Evolutionary conservation across 2,113 vertebrate species (phyloP).

Genomic region (Crotalus viridis): DNA sequence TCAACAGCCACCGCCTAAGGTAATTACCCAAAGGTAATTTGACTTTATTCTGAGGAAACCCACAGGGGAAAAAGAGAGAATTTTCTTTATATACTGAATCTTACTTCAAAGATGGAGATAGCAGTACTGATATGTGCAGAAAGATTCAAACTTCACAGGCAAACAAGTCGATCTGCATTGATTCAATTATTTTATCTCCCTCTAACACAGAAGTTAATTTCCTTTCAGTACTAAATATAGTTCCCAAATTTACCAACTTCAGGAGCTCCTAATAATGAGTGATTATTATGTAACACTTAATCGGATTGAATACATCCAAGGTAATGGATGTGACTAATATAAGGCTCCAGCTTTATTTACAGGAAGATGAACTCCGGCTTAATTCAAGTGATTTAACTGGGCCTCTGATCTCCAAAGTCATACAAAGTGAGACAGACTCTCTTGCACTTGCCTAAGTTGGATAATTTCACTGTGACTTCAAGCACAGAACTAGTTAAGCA

Average conservation of each 20-base stretch:
- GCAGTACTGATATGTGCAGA: not conserved
- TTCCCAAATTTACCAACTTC: not conserved
- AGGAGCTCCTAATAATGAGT: not conserved
- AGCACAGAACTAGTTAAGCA: not conserved
- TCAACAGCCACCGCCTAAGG: conserved; percentile 75
- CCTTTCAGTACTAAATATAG: not conserved
- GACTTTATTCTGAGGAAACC: not conserved
- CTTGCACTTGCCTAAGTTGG: not conserved
- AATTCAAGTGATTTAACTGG: not conserved
- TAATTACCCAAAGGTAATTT: conserved; percentile 67
- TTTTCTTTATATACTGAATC: not conserved
- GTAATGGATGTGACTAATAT: not conserved
- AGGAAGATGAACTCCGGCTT: not conserved
- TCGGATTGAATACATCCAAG: not conserved
- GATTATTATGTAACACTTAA: not conserved
- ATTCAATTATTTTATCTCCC: not conserved
- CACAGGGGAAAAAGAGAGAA: not conserved
- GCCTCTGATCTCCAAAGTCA: not conserved
- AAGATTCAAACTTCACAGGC: not conserved
- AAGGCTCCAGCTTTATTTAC: not conserved
- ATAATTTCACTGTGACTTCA: not conserved
- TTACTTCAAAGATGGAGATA: not conserved
- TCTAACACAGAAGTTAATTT: not conserved
- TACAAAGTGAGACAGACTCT: not conserved
- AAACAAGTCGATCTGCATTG: not conserved